Evolutionary conservation across 2,888 invertebrate species (phyloP).

Genomic region (Epicampocera succincta): DNA sequence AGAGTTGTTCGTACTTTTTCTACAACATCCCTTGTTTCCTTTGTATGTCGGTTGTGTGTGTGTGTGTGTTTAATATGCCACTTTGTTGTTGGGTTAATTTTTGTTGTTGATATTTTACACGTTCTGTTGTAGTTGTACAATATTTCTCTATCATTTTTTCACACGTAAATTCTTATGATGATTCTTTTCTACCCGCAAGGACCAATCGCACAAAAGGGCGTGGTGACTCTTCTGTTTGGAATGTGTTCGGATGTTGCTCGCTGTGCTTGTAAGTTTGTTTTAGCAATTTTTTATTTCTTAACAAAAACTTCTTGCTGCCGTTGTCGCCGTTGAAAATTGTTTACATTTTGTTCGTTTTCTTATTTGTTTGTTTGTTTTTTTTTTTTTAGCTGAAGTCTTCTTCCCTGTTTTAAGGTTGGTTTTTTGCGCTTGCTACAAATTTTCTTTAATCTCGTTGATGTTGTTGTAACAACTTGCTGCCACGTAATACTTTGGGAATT

Average conservation of each 20-base stretch:
- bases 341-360: constrained; percentile 38
- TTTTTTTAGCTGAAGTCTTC: constrained; percentile 30
- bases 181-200: constrained; percentile 80
- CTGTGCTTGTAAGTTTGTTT: constrained; percentile 21
- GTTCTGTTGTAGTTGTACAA: constrained; percentile 50
- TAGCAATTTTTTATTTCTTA: constrained; percentile 33
- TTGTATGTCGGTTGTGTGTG: constrained; percentile 12
- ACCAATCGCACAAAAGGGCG: constrained; percentile 80
- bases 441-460: constrained; percentile 41
- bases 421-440: constrained; percentile 19
- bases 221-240: constrained; percentile 72
- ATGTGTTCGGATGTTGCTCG: constrained; percentile 8
- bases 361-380: constrained; percentile 2
- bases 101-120: constrained; percentile 59
- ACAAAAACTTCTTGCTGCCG: constrained; percentile 44
- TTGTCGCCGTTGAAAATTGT: constrained; percentile 40
- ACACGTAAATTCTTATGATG: constrained; percentile 80
- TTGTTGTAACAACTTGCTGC: constrained; percentile 54
- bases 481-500: constrained; percentile 34
- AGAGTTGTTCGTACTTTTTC: constrained; percentile 37
- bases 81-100: constrained; percentile 31
- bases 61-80: constrained; percentile 28
- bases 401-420: constrained; percentile 31
- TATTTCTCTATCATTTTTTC: constrained; percentile 78
- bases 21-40: constrained; percentile 57